A percentile compares a stretch with the other conserved stretches of the same genome.
Evolutionary conservation across 2,797 vertebrate species (phyloP).

Genomic region (Microctenopoma stevenorrisi): DNA sequence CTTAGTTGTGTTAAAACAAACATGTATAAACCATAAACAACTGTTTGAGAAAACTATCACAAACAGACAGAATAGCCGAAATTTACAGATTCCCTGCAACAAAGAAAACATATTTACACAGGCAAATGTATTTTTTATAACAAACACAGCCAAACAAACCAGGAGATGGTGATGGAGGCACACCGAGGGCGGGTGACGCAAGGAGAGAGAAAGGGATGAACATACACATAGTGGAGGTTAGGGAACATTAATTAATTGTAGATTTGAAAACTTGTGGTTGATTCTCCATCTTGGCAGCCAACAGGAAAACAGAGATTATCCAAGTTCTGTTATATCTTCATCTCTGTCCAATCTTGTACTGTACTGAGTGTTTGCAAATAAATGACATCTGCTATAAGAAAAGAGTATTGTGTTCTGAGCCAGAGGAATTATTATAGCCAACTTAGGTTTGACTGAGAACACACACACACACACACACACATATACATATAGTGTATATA

Average conservation of each 20-base stretch:
- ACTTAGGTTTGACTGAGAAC: conserved; percentile 9
- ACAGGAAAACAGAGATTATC: conserved; percentile 7
- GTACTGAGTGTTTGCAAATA: conserved; percentile 26
- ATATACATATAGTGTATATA: neutral
- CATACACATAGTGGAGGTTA: conserved; percentile 1
- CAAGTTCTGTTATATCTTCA: conserved; percentile 2
- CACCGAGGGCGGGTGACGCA: neutral
- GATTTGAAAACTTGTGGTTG: conserved; percentile 2
- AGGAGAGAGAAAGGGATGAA: conserved; percentile 14
- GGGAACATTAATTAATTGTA: neutral
- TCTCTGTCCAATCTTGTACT: neutral
- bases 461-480: neutral
- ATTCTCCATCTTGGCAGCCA: conserved; percentile 16
- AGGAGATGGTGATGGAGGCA: neutral
- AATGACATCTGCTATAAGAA: conserved; percentile 30
- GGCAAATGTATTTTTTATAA: conserved; percentile 24
- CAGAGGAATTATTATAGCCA: conserved; percentile 14
- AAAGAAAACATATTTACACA: conserved; percentile 18
- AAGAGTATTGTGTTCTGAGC: conserved; percentile 30
- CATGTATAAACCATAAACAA: neutral
- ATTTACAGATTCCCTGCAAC: neutral
- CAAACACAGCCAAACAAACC: conserved; percentile 28
- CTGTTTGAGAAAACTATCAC: neutral
- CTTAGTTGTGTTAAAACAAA: conserved; percentile 5
- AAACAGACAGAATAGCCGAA: neutral